Percentiles rank a stretch among this genome's conserved stretches.
Evolutionary conservation across 2,797 vertebrate species (phyloP).

Genomic region (Eospalax fontanierii): DNA sequence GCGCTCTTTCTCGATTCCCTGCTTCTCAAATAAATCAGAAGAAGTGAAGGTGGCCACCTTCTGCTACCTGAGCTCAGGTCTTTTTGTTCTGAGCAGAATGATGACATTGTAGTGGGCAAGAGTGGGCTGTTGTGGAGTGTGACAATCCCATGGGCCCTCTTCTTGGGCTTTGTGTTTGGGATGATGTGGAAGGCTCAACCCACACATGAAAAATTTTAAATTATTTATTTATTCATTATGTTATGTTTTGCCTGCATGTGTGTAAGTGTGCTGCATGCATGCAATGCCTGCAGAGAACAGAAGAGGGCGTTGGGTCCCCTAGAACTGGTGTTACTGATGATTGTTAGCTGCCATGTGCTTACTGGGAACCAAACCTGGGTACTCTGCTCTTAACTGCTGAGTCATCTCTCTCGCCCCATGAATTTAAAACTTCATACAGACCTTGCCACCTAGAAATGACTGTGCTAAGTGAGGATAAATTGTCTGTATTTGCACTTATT

Average conservation of each 20-base stretch:
- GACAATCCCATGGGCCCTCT: neutral
- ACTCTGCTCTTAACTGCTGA: no score
- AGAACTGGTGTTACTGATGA: no score
- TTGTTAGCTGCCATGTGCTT: no score
- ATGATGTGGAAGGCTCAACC: slow-evolving; percentile 14
- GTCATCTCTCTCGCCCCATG: no score
- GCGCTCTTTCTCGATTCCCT: neutral
- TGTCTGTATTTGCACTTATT: neutral
- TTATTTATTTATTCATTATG: no score
- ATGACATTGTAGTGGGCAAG: neutral
- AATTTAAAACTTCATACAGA: neutral
- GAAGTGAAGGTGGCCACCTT: neutral
- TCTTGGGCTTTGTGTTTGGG: neutral
- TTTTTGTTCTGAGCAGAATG: neutral
- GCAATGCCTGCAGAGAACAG: no score
- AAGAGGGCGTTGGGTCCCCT: no score
- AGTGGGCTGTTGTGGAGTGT: neutral
- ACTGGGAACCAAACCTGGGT: no score
- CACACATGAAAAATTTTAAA: neutral
- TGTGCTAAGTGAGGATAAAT: slow-evolving; percentile 66
- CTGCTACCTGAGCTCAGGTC: neutral
- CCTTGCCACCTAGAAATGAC: slow-evolving; percentile 66
- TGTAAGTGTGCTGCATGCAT: no score
- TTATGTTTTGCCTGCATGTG: no score
- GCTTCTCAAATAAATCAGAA: neutral